Base-by-base conservation (phyloP, 2,797 vertebrate species). In the Miichthys miiuy region DNA sequence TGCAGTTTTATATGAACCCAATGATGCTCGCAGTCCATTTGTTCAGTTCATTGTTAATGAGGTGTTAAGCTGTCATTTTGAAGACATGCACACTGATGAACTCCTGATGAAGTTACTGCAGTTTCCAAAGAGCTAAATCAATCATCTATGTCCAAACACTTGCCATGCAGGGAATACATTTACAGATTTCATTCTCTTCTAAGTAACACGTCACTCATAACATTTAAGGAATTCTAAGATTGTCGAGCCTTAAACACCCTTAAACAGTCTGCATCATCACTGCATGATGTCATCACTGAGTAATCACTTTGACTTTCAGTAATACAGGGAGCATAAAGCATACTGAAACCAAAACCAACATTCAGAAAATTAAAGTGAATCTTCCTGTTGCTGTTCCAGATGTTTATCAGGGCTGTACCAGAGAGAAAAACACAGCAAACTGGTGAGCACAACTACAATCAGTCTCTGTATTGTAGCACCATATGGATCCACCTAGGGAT, bases 211-310 rank as follows among this genome's bases (percentile, higher is more conserved):
- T 70, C 38, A n/a, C 8, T 69, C 14, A 4, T 18, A 56, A 17
- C 25, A 55, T 50, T 72, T 60, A 38, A 9, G 8, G 34, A 9
- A 21, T 6, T 38, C 42, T 64, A 10, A 75, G 41, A 51, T 72
- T 67, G 73, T 8, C n/a, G 38, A n/a, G 30, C 52, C 27, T 50
- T 8, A 57, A 74, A 69, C 12, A n/a, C 41, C 48, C 27, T 50
- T 11, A 57, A 72, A 69, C 12, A 62, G 13, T 30, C 48, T 81
- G 78, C 73, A 54, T 87, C 84, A 77, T 86, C 65, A 65, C 1
- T 65, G 52, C 52, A 58, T 89, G 88, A 89, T 69, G 71, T 83
- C 81, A 88, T 68, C 6, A 27, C 62, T 75, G 65, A 64, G 52
- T 64, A 58, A 71, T 75, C 70, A 55, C 68, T 70, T 66, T 83